Evolutionary conservation across 1,140 invertebrate species (phyloP), one percentile per base, ranked within the genome.

Genomic region (Spodoptera litura): DNA sequence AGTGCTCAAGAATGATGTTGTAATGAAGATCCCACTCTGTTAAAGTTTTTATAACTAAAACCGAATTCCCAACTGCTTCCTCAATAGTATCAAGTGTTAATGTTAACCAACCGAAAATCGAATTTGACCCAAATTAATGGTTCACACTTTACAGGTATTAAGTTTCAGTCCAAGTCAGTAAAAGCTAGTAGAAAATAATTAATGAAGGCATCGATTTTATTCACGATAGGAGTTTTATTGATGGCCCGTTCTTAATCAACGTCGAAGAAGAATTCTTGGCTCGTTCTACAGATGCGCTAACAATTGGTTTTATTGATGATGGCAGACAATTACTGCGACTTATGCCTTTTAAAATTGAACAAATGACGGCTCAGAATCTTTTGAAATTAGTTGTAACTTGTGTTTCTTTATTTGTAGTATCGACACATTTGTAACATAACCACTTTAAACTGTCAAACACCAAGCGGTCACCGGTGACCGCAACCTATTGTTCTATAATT

Each of bases 161-260:
- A 64, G 49, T 76, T 76, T 56, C 27, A 68, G 44, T 35, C 12
- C 61, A 52, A 55, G 27, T 12, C 51, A 44, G 58, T 76, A n/a
- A 15, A 66, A 55, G 52, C 74, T 58, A 52, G 58, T 58, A 66
- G 59, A 84, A 78, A 81, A 88, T 91, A 91, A 93, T 93, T 89
- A 92, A 88, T 85, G 75, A 78, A 79, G 70, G 80, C 81, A 87
- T 88, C 84, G 87, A 87, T 87, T 85, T 86, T 87, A 85, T 87
- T 86, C 83, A 80, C 84, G 89, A 91, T 88, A 86, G 81, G 61
- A 86, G 49, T 79, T 83, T 81, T 89, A 91, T 93, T 90, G 91
- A 93, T 93, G 87, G 83, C 80, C 80, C 81, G 82, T 85, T 87
- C 86, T 92, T 89, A 88, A 90, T 93, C 91, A 92, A 91, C 82